Conservation (phyloP, 2,888 invertebrate genomes). For the Ernsta delagoae region DNA sequence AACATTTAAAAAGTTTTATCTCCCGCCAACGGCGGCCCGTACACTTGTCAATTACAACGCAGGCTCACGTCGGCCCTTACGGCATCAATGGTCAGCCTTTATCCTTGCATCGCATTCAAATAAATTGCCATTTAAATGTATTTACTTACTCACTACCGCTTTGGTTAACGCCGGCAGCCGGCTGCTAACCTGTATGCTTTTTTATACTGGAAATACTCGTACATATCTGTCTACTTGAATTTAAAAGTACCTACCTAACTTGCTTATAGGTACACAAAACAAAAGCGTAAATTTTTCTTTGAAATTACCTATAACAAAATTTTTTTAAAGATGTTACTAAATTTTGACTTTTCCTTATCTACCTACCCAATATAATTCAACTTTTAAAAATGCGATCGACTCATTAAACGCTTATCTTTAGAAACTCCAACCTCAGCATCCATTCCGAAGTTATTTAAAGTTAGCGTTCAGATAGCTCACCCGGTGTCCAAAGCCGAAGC, state of each 20-base stretch:
- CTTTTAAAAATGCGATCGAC: too few species aligned
- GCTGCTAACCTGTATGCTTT: not conserved
- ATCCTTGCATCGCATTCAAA: slow-evolving; percentile 37
- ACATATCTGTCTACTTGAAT: not conserved
- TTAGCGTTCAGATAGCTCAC: not conserved
- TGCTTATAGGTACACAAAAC: too few species aligned
- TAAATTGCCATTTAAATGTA: slow-evolving; percentile 32
- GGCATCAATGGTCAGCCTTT: slow-evolving; percentile 40
- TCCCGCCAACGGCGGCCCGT: slow-evolving; percentile 58
- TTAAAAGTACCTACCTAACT: too few species aligned
- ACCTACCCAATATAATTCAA: too few species aligned
- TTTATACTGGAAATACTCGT: not conserved
- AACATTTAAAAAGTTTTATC: slow-evolving; percentile 74
- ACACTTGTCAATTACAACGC: slow-evolving; percentile 73
- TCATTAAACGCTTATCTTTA: not conserved
- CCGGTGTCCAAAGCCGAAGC: not conserved
- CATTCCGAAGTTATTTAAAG: not conserved
- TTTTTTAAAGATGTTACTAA: too few species aligned
- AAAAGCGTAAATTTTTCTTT: too few species aligned
- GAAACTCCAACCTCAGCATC: not conserved
- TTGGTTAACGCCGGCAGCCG: slow-evolving; percentile 13
- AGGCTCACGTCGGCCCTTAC: slow-evolving; percentile 31
- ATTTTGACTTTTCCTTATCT: too few species aligned
- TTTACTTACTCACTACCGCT: slow-evolving; percentile 20
- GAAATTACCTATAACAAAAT: too few species aligned